Evolutionary conservation across 2,888 invertebrate genomes (phyloP).

Genomic region (Drosophila macrospina): DNA sequence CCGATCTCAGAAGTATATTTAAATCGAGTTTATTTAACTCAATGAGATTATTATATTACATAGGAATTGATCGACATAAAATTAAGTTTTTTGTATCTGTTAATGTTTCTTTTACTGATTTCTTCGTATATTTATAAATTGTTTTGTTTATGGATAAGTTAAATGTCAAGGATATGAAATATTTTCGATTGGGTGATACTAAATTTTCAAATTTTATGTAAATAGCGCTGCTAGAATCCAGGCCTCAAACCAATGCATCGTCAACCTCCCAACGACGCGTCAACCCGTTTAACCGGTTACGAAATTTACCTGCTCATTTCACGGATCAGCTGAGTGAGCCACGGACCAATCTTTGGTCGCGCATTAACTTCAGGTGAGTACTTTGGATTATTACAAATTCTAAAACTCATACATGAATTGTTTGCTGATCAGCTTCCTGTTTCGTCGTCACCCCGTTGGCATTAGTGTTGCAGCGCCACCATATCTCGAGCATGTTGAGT

Average conservation of each 20-base stretch:
- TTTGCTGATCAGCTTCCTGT: slow-evolving; percentile 53
- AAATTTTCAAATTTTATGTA: neutral
- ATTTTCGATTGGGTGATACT: neutral
- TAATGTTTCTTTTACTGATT: too few species aligned
- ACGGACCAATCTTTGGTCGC: slow-evolving; percentile 73
- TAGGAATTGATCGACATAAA: neutral
- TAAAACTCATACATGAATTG: neutral
- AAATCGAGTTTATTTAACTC: neutral
- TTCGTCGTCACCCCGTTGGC: slow-evolving; percentile 50
- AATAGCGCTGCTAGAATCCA: slow-evolving; percentile 73
- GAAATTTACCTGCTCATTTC: slow-evolving; percentile 81
- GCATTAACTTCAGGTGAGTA: slow-evolving; percentile 74
- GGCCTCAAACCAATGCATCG: slow-evolving; percentile 30
- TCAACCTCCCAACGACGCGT: slow-evolving; percentile 71
- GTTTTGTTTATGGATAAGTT: too few species aligned
- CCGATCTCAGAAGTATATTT: neutral
- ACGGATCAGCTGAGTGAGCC: slow-evolving; percentile 69
- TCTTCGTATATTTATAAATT: neutral
- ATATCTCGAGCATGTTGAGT: slow-evolving; percentile 72
- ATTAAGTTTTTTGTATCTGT: neutral
- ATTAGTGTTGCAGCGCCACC: slow-evolving; percentile 83
- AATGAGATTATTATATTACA: neutral
- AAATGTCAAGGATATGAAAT: too few species aligned
- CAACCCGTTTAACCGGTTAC: slow-evolving; percentile 85
- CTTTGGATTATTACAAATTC: neutral